Conservation (phyloP, 2,888 invertebrate species). For the Lithophane semibrunnea region DNA sequence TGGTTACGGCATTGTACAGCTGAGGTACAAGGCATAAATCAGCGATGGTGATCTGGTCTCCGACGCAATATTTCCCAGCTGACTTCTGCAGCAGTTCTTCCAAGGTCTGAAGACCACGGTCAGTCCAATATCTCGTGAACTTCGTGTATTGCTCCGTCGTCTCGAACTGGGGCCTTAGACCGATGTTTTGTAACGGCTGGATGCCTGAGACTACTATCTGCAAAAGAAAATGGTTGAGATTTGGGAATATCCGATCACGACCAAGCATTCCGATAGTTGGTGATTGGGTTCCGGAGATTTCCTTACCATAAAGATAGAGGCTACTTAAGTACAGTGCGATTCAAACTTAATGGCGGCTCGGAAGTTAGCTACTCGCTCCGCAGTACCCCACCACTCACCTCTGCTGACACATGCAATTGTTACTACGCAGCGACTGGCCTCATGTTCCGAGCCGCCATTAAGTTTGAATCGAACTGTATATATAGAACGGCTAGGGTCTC, state of each 20-base stretch:
- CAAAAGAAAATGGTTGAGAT: constrained; percentile 65
- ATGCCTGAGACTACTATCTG: constrained; percentile 91
- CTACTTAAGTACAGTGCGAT: not conserved
- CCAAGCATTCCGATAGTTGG: not conserved
- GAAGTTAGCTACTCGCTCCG: too few species aligned
- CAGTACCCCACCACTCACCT: too few species aligned
- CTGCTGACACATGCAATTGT: too few species aligned
- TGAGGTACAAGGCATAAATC: constrained; percentile 93
- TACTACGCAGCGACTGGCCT: too few species aligned
- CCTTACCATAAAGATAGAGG: not conserved
- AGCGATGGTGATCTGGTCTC: constrained; percentile 92
- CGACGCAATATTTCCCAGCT: constrained; percentile 91
- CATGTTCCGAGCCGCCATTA: too few species aligned
- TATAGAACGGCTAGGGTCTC: not conserved
- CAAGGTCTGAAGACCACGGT: constrained; percentile 89
- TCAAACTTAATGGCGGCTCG: too few species aligned
- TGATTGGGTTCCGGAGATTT: not conserved
- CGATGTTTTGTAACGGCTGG: constrained; percentile 93
- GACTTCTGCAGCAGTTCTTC: constrained; percentile 87
- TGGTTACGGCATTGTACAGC: constrained; percentile 89
- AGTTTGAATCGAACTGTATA: too few species aligned
- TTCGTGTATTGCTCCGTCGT: constrained; percentile 81
- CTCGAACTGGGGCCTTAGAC: constrained; percentile 82
- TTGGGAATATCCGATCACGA: not conserved
- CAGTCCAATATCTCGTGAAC: constrained; percentile 89